Base-by-base conservation (phyloP, 64 coral and sea anemone genomes). In the Acropora yongei region DNA sequence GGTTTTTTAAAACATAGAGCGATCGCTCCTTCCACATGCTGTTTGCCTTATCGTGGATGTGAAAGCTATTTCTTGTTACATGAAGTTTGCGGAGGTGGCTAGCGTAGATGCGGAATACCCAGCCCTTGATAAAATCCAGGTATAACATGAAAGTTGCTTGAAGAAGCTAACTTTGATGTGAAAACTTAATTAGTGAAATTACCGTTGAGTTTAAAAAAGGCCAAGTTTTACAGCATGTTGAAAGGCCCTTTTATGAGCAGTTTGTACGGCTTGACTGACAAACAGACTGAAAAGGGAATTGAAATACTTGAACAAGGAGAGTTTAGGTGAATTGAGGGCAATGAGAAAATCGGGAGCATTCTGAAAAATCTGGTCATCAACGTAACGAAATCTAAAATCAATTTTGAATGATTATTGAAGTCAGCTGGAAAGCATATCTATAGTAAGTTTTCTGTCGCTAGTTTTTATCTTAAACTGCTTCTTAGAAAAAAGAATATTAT, bases 251-350 rank as follows among this genome's bases (percentile, higher is more conserved):
- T 40, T 20, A 57, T 80, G 18, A 80, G 78, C 20, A 41, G 6
- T 10, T 39, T 80, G 20, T 39, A 55, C n/a, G 17, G 40, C 17
- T 19, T 80, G 8, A 57, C 3, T 49, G 78, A 80, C 3, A 5
- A 80, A 9, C 47, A 80, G 39, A 80, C 57, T 80, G 78, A 57
- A 80, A 50, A 58, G 11, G 78, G 78, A 57, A 80, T 80, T 57
- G 49, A 57, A 10, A 49, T 55, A 3, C 50, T 80, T 18, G 78
- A 80, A 20, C 67, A 69, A 69, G 67, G 67, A 69, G 67, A 69
- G 3, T 69, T 69, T 17, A 17, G 67, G 67, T 16, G 5, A 69
- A 16, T 69, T 16, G n/a, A 69, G 13, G 67, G 18, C 18, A 20
- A 69, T 17, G 67, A 69, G 14, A 5, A 18, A 17, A 16, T 69